phyloP scores from a whole-genome alignment of 2,888 invertebrate species.

The Oxyscelio sp. region DNA sequence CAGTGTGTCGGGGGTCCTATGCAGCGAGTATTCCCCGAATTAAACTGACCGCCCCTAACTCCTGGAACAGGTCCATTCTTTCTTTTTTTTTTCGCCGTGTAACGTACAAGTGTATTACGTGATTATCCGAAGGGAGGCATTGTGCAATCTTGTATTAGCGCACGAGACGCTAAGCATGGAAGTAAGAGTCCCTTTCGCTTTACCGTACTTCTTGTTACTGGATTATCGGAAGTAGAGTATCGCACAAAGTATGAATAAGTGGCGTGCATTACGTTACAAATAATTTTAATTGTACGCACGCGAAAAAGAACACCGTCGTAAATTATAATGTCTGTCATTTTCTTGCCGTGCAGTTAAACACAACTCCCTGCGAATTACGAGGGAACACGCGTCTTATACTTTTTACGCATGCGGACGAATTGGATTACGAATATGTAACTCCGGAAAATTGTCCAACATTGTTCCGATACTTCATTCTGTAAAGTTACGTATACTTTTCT shows the following conservation, averaged over 20 bases:
- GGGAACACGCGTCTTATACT: not conserved
- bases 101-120: slow-evolving; percentile 56
- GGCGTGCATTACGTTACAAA: slow-evolving; percentile 15
- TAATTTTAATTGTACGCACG: slow-evolving; percentile 32
- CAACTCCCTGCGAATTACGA: not conserved
- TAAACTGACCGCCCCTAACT: too few species aligned
- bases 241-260: slow-evolving; percentile 40
- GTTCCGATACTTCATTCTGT: slow-evolving; percentile 17
- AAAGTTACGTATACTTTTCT: slow-evolving; percentile 24
- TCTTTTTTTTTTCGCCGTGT: slow-evolving; percentile 30
- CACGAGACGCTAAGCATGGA: slow-evolving; percentile 84
- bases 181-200: slow-evolving; percentile 84
- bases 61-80: slow-evolving; percentile 38
- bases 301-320: not conserved
- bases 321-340: slow-evolving; percentile 15
- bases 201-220: slow-evolving; percentile 20
- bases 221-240: slow-evolving; percentile 63
- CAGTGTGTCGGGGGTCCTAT: too few species aligned
- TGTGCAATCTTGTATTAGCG: slow-evolving; percentile 82
- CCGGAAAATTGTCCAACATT: slow-evolving; percentile 14
- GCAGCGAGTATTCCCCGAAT: too few species aligned
- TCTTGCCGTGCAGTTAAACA: slow-evolving; percentile 1
- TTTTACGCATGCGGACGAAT: not conserved
- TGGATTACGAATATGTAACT: slow-evolving; percentile 15
- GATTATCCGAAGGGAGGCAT: slow-evolving; percentile 78